phyloP scores from a whole-genome alignment of 1,140 invertebrate species.

The Drosophila grimshawi region DNA sequence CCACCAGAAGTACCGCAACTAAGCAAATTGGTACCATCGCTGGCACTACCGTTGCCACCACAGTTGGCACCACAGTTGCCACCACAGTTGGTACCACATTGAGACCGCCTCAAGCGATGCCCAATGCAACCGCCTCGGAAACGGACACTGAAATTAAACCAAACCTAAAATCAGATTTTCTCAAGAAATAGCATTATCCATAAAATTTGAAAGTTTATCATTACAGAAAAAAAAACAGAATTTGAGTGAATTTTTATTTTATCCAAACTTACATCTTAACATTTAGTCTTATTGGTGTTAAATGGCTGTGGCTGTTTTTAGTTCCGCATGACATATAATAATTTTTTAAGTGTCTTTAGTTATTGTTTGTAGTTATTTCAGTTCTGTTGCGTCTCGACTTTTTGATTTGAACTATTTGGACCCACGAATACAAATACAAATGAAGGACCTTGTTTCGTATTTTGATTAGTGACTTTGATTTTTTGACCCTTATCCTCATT shows the following conservation, averaged over 20 bases:
- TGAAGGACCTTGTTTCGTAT: background rate
- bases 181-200: background rate
- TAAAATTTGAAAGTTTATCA: background rate
- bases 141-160: background rate
- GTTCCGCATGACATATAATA: too few species aligned
- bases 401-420: background rate
- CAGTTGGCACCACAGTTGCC: background rate
- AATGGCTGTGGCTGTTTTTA: too few species aligned
- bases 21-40: background rate
- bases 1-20: background rate
- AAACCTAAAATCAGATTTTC: background rate
- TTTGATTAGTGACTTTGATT: conserved; percentile 13
- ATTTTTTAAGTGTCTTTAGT: background rate
- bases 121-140: background rate
- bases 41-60: background rate
- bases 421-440: conserved; percentile 11
- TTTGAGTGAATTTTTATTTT: too few species aligned
- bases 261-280: too few species aligned
- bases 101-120: background rate
- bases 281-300: too few species aligned
- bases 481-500: background rate
- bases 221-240: too few species aligned
- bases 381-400: conserved; percentile 11
- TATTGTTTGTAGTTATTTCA: background rate
- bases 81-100: background rate